Percentiles rank a stretch among this genome's conserved stretches.
Evolutionary conservation across 2,797 vertebrate genomes (phyloP).

Genomic region (Acanthiza pusilla): DNA sequence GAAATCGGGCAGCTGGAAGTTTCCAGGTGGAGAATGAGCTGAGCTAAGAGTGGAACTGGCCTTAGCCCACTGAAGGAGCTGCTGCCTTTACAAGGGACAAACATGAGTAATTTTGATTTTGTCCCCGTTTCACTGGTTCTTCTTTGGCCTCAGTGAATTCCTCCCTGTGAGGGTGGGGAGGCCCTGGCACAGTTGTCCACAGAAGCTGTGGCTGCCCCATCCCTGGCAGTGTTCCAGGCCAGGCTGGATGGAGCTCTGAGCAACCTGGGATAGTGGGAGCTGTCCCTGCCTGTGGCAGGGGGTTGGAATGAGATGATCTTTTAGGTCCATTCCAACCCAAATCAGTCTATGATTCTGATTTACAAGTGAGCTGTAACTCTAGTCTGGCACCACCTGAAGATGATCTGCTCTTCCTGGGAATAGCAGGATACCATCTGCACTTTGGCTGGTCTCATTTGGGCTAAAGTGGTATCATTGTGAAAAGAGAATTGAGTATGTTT

Average conservation of each 20-base stretch:
- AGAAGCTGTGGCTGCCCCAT: background rate
- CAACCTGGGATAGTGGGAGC: rapidly evolving
- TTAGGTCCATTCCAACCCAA: background rate
- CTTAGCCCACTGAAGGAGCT: background rate
- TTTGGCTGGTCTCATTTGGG: background rate
- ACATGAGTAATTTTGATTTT: background rate
- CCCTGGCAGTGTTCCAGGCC: background rate
- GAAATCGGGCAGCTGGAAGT: background rate
- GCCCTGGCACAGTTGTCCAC: background rate
- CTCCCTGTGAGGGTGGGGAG: rapidly evolving
- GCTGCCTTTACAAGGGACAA: background rate
- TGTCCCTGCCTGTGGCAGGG: background rate
- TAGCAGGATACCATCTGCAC: background rate
- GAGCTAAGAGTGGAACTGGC: background rate
- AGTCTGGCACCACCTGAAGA: background rate
- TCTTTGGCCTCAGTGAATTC: background rate
- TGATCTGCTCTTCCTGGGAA: background rate
- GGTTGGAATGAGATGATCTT: rapidly evolving
- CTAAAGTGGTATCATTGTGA: background rate
- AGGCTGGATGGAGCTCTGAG: background rate
- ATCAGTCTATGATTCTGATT: background rate
- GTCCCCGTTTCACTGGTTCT: background rate
- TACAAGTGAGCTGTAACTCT: background rate
- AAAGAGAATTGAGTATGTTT: background rate
- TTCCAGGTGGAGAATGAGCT: background rate